A percentile compares a stretch with the other conserved stretches of the same genome.
Evolutionary conservation across 2,888 invertebrate genomes (phyloP).

Genomic region (Polyploca ridens): DNA sequence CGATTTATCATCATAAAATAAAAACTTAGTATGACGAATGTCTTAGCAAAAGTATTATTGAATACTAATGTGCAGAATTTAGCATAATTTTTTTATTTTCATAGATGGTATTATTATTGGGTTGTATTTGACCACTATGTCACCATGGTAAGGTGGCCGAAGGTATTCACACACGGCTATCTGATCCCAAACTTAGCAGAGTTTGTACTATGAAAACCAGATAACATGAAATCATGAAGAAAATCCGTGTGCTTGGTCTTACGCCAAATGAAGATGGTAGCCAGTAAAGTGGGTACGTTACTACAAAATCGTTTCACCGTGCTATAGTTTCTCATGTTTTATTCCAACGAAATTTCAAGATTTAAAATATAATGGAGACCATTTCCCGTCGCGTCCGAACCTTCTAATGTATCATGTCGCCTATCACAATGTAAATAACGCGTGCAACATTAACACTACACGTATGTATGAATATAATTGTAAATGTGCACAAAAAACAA

Average conservation of each 20-base stretch:
- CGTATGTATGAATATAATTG: constrained; percentile 3
- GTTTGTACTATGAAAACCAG: too few species aligned
- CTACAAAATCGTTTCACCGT: too few species aligned
- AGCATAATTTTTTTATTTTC: not conserved
- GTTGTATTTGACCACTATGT: too few species aligned
- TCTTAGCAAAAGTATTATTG: not conserved
- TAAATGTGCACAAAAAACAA: not conserved
- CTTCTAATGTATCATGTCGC: constrained; percentile 11
- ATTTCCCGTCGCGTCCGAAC: constrained; percentile 4
- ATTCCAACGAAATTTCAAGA: not conserved
- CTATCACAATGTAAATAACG: not conserved
- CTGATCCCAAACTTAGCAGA: too few species aligned
- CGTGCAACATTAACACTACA: not conserved
- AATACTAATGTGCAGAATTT: not conserved
- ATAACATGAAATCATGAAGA: too few species aligned
- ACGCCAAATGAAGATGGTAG: too few species aligned
- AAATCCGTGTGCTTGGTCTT: too few species aligned
- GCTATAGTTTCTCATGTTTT: too few species aligned
- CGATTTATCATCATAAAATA: constrained; percentile 12
- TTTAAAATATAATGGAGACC: not conserved
- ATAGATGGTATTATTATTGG: too few species aligned
- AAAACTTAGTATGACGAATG: constrained; percentile 14
- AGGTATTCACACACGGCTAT: too few species aligned
- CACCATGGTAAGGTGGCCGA: too few species aligned
- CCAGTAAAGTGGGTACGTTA: too few species aligned